A percentile compares a stretch with the other conserved stretches of the same genome.
Evolutionary conservation across 2,888 invertebrate species (phyloP).

Genomic region (Lysandra bellargus): DNA sequence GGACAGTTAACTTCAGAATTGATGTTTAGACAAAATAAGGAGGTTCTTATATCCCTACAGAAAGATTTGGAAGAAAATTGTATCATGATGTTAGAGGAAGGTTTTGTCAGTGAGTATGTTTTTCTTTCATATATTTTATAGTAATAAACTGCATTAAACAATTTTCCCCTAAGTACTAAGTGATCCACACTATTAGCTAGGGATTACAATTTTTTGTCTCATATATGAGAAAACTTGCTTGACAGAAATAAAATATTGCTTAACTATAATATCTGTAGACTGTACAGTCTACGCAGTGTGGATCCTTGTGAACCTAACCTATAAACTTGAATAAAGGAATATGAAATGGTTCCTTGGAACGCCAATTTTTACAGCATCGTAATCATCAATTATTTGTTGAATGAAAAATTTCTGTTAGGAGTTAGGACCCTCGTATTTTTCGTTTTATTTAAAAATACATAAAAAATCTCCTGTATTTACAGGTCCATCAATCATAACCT

Average conservation of each 20-base stretch:
- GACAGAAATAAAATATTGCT: not conserved
- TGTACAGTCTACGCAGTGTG: too few relatives aligned
- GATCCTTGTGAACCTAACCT: not conserved
- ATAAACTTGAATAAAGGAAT: too few relatives aligned
- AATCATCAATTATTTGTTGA: too few relatives aligned
- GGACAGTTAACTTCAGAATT: conserved; percentile 69
- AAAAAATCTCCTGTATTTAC: conserved; percentile 41
- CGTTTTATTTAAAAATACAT: not conserved
- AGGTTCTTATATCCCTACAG: conserved; percentile 60
- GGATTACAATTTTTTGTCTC: too few relatives aligned
- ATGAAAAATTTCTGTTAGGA: not conserved
- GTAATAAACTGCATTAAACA: not conserved
- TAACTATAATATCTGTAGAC: not conserved
- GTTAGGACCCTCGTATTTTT: not conserved
- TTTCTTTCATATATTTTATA: not conserved
- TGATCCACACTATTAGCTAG: too few relatives aligned
- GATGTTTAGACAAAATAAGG: conserved; percentile 72
- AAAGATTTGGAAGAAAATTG: conserved; percentile 67
- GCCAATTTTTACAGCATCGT: too few relatives aligned
- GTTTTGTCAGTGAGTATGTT: conserved; percentile 61
- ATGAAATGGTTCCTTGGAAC: too few relatives aligned
- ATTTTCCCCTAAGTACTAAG: too few relatives aligned
- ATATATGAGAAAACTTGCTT: too few relatives aligned
- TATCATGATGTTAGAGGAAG: conserved; percentile 62
- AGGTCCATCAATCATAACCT: conserved; percentile 65